These are phyloP conservation scores for Lasioglossum morio DNA, from an alignment of 2,888 invertebrate genomes.

Conservation along the genomic window DNA sequence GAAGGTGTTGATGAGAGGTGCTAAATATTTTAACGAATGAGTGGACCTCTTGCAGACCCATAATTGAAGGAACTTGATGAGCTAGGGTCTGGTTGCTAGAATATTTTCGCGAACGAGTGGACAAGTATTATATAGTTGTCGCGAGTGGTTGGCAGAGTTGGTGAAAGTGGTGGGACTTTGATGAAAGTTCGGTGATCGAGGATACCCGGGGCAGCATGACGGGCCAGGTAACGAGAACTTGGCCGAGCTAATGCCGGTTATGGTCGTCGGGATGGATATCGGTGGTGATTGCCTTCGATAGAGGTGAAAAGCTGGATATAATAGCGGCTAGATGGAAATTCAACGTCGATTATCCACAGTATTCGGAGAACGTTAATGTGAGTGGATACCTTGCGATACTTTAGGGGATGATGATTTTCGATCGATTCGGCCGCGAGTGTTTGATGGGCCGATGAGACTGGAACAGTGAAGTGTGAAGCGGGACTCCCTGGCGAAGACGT, in stretches of 20 bases:
- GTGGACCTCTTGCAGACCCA: no score
- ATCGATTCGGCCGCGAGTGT: constrained; percentile 38
- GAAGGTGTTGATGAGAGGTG: no score
- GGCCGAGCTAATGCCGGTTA: constrained; percentile 45
- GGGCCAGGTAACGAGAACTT: constrained; percentile 42
- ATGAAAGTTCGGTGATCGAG: constrained; percentile 16
- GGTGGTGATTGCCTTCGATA: constrained; percentile 39
- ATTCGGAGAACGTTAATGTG: neutral
- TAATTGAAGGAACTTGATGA: neutral
- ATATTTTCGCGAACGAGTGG: no score
- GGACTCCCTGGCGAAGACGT: neutral
- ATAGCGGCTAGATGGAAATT: constrained; percentile 23
- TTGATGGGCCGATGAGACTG: neutral
- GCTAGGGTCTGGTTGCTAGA: no score
- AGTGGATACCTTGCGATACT: neutral
- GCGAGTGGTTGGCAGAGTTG: neutral
- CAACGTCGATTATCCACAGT: neutral
- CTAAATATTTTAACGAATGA: no score
- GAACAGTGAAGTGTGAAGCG: constrained; percentile 24
- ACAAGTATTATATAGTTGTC: neutral
- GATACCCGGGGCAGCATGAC: constrained; percentile 16
- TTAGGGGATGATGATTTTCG: neutral
- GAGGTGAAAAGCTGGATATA: neutral
- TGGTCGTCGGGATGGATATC: constrained; percentile 31
- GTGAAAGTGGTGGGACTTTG: neutral